Base-by-base conservation (phyloP, 2,888 invertebrate species). In the Eurois occulta region DNA sequence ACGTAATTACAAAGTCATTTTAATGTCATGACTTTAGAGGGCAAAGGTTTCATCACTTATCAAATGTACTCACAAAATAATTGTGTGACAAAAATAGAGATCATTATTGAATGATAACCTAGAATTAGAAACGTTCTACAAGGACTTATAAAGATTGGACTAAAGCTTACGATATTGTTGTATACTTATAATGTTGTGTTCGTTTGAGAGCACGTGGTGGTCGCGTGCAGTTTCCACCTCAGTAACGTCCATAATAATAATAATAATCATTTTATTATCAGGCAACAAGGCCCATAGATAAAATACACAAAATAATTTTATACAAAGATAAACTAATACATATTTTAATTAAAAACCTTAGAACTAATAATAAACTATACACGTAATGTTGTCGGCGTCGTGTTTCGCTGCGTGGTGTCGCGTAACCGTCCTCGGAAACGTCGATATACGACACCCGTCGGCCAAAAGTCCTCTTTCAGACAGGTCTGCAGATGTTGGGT, bases 191-290 rank as follows among this genome's bases (percentile, higher is more conserved):
- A 72, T 73, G 67, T 76, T 70, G 55, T 41, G 52, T 75, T 76
- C 65, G 43, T 78, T 48, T 43, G 48, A 64, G 79, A 71, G 73
- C 89, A 89, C 84, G 88, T 84, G 83, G 69, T 64, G 58, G 55
- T 72, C 32, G 81, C 84, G 80, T 87, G 87, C 78, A 73, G 62
- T 76, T 77, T 74, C 81, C 68, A 78, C 69, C 64, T 88, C 75
- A 38, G 70, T 80, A 74, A 75, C 48, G 35, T 64, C 64, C 41
- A 87, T 81, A n/a, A n/a, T n/a, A n/a, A n/a, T n/a, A n/a, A n/a
- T n/a, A n/a, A n/a, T n/a, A n/a, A n/a, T n/a, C n/a, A n/a, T n/a
- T n/a, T n/a, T n/a, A n/a, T n/a, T n/a, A n/a, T n/a, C n/a, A n/a
- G n/a, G n/a, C n/a, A n/a, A n/a, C n/a, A n/a, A n/a, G n/a, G n/a